A percentile compares a stretch with the other conserved stretches of the same genome.
phyloP scores from a whole-genome alignment of 2,888 invertebrate species.

The Alloscopus bannaensis region DNA sequence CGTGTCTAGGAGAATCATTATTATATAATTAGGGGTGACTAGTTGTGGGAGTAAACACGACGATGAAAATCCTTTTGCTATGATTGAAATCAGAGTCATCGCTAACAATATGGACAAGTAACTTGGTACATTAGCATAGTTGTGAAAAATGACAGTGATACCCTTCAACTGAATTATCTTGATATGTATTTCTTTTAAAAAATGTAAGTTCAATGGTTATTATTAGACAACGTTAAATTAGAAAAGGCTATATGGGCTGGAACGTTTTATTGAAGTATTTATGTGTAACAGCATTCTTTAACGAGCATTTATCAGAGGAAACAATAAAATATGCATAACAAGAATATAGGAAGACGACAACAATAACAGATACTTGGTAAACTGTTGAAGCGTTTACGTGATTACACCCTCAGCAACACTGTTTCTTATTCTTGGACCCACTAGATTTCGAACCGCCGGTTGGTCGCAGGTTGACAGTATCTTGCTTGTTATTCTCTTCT shows the following conservation, averaged over 20 bases:
- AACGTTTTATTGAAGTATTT: constrained; percentile 24
- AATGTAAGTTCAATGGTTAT: no score
- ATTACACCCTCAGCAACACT: constrained; percentile 41
- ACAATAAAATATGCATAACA: constrained; percentile 27
- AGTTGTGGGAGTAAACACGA: no score
- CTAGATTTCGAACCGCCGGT: constrained; percentile 21
- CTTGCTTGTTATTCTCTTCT: constrained; percentile 79
- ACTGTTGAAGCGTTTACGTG: constrained; percentile 37
- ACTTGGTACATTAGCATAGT: not conserved
- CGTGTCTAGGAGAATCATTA: no score
- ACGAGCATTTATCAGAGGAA: constrained; percentile 23
- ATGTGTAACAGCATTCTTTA: constrained; percentile 13
- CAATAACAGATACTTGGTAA: constrained; percentile 13
- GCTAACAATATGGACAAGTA: not conserved
- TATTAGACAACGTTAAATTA: not conserved
- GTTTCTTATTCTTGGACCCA: constrained; percentile 32
- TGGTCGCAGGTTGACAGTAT: constrained; percentile 39
- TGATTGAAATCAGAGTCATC: not conserved
- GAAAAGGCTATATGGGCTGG: not conserved
- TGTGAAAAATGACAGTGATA: not conserved
- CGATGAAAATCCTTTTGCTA: no score
- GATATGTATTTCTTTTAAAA: no score
- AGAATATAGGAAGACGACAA: constrained; percentile 33
- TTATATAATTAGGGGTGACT: no score
- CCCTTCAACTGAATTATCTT: no score